Evolutionary conservation across 2,888 invertebrate genomes (phyloP), one percentile per base, ranked within the genome.

Genomic region (Dryocosmus kuriphilus): DNA sequence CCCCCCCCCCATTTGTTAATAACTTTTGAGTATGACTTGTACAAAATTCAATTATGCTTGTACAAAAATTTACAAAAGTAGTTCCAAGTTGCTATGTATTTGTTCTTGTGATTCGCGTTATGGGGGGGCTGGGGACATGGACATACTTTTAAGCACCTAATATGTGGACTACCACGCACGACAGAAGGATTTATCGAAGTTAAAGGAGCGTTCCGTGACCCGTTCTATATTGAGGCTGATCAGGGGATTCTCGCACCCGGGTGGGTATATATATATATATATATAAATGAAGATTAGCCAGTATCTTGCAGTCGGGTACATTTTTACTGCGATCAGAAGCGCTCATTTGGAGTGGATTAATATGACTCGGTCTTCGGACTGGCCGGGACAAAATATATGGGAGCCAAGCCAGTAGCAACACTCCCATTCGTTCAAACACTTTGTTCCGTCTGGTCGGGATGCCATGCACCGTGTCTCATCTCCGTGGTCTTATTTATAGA

Each of bases 291-390:
- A 80, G 80, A 76, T 75, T 55, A 63, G 82, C 78, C 80, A 78
- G 78, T 82, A 82, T 81, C 82, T 81, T 74, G 46, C 57, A 60
- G 79, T 81, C 80, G 78, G 80, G 57, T 71, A 75, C 77, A 62
- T 77, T 82, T 80, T 63, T 38, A 71, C 79, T 77, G 76, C 79
- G 83, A 85, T 86, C 85, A 80, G 83, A 81, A 79, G 78, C 75
- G 86, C 90, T 91, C 90, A 91, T 91, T 91, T 91, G 90, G 85
- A 82, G 80, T 78, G 89, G 88, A 90, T 90, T 90, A 91, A 91
- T 91, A 90, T 86, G 89, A 90, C 88, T 86, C 88, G 85, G 84
- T 86, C 85, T 81, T 74, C 74, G 83, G 82, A 84, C 84, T 82
- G 85, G 85, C 81, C 82, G 80, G 82, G 84, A 87, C 87, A 88